A percentile compares a stretch with the other conserved stretches of the same genome.
Evolutionary conservation across 2,888 invertebrate genomes (phyloP).

Genomic region (Hirtodrosophila trivittata): DNA sequence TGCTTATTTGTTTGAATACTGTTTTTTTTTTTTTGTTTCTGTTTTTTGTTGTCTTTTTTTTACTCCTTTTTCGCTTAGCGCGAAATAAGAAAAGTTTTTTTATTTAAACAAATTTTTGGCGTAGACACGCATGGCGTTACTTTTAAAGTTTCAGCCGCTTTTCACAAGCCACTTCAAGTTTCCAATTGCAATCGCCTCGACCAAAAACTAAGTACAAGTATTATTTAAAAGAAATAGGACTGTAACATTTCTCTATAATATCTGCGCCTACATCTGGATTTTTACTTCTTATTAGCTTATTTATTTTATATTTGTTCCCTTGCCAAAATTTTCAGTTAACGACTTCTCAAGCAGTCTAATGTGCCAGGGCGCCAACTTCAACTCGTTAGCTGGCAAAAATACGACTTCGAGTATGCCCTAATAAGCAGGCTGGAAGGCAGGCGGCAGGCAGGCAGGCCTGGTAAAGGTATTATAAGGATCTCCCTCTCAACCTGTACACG

Average conservation of each 20-base stretch:
- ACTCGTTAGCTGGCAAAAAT: constrained; percentile 55
- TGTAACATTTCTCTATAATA: neutral
- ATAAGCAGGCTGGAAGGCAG: constrained; percentile 42
- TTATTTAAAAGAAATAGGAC: neutral
- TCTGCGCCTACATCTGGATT: neutral
- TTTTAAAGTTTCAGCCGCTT: constrained; percentile 47
- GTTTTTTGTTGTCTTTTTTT: constrained; percentile 57
- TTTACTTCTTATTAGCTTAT: constrained; percentile 9
- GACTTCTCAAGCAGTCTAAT: constrained; percentile 42
- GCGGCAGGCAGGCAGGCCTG: constrained; percentile 1
- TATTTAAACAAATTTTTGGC: constrained; percentile 74
- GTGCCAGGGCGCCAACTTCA: constrained; percentile 21
- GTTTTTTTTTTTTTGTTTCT: constrained; percentile 57
- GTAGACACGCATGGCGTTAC: constrained; percentile 57
- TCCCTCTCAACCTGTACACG: constrained; percentile 1
- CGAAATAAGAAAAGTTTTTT: constrained; percentile 79
- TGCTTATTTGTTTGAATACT: constrained; percentile 59
- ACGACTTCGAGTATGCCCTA: constrained; percentile 41
- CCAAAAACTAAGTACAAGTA: neutral
- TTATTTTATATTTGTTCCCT: constrained; percentile 2
- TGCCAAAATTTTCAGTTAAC: constrained; percentile 1
- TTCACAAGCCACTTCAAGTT: constrained; percentile 1
- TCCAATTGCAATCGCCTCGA: neutral
- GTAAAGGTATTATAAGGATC: no score
- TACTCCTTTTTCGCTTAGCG: constrained; percentile 54